Evolutionary conservation across 2,888 invertebrate species (phyloP).

Genomic region (Drosophila borborema): DNA sequence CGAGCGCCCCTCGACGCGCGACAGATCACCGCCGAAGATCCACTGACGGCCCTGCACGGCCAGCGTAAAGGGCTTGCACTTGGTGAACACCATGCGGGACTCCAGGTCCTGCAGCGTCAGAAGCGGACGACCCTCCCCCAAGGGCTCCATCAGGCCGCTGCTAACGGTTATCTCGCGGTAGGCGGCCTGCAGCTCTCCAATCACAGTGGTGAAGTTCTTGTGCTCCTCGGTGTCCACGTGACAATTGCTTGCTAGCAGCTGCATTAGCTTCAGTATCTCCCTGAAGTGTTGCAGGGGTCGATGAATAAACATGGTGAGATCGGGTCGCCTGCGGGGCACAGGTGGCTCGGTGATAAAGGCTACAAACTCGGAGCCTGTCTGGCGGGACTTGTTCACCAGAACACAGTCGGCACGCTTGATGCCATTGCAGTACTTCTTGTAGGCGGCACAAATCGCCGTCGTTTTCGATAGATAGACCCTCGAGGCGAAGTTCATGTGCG

Average conservation of each 20-base stretch:
- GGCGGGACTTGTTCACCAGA: conserved; percentile 91
- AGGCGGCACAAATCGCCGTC: conserved; percentile 90
- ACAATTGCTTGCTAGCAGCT: conserved; percentile 86
- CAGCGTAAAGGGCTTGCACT: conserved; percentile 95
- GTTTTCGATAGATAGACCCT: conserved; percentile 91
- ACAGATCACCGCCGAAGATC: conserved; percentile 95
- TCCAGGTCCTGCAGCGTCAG: conserved; percentile 94
- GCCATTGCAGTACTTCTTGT: conserved; percentile 93
- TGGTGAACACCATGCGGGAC: conserved; percentile 94
- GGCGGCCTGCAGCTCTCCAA: conserved; percentile 86
- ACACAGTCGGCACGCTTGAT: conserved; percentile 94
- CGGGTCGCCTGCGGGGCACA: conserved; percentile 92
- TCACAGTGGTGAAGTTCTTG: conserved; percentile 84
- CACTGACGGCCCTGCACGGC: conserved; percentile 94
- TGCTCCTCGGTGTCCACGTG: conserved; percentile 85
- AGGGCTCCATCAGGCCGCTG: conserved; percentile 93
- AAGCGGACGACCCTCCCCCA: conserved; percentile 92
- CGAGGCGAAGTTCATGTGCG: conserved; percentile 88
- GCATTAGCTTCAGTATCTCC: conserved; percentile 87
- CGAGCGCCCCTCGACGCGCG: conserved; percentile 92
- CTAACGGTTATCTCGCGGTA: conserved; percentile 94
- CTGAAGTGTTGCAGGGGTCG: conserved; percentile 93
- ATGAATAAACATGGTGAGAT: conserved; percentile 93
- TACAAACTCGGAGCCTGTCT: conserved; percentile 91
- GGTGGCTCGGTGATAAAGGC: conserved; percentile 92